A percentile compares a stretch with the other conserved stretches of the same genome.
phyloP scores from a whole-genome alignment of 2,797 vertebrate species.

The Mionectes olivaceus region DNA sequence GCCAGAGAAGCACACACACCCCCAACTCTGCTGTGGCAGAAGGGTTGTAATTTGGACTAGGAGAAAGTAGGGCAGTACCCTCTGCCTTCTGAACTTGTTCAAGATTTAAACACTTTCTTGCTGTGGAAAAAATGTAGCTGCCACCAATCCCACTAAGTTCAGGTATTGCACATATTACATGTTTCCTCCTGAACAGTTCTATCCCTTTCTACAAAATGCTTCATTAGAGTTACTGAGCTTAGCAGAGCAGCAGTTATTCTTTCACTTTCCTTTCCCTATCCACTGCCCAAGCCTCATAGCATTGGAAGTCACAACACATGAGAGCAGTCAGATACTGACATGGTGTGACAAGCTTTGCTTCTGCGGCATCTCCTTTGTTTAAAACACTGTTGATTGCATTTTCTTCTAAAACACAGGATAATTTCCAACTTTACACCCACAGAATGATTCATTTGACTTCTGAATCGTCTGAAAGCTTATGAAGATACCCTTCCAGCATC shows the following conservation, averaged over 20 bases:
- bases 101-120: neutral
- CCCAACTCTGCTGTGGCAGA: neutral
- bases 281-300: neutral
- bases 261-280: conserved; percentile 11
- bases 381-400: neutral
- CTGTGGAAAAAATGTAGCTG: neutral
- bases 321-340: conserved; percentile 43
- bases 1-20: neutral
- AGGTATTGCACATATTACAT: neutral
- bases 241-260: neutral
- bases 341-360: conserved; percentile 36
- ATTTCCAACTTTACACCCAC: neutral
- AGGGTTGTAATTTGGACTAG: neutral
- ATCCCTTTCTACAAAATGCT: conserved; percentile 22
- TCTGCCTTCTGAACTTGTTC: neutral
- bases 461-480: neutral
- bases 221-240: neutral
- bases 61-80: neutral
- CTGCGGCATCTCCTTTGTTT: neutral
- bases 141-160: neutral
- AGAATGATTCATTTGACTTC: conserved; percentile 48
- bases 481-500: neutral
- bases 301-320: conserved; percentile 17
- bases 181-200: conserved; percentile 1
- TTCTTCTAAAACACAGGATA: neutral